phyloP scores from a whole-genome alignment of 2,888 invertebrate species.

The Ornithoptera priamus region DNA sequence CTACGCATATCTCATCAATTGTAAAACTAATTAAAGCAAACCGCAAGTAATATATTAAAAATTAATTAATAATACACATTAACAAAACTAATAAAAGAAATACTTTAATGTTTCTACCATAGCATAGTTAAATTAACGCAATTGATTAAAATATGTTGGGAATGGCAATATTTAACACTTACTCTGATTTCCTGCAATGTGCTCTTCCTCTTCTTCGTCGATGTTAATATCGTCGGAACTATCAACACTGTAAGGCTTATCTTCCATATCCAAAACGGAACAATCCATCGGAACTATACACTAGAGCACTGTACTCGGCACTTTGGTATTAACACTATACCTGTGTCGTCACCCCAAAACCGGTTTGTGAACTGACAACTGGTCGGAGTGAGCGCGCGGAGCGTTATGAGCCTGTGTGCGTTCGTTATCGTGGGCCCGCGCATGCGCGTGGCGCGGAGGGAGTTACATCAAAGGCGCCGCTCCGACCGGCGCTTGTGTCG shows the following conservation, averaged over 20 bases:
- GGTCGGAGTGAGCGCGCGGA: conserved; percentile 75
- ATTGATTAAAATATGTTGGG: no score
- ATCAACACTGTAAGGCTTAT: conserved; percentile 75
- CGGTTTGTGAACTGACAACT: conserved; percentile 74
- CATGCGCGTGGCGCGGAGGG: conserved; percentile 54
- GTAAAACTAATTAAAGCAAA: not conserved
- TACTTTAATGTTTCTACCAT: no score
- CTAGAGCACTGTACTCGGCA: conserved; percentile 61
- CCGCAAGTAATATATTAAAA: not conserved
- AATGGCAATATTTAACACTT: conserved; percentile 36
- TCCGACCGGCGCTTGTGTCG: conserved; percentile 65
- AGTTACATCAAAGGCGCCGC: conserved; percentile 72
- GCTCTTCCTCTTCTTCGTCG: conserved; percentile 70
- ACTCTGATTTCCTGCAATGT: conserved; percentile 70
- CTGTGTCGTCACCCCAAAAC: conserved; percentile 69
- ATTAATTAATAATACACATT: not conserved
- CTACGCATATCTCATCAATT: not conserved
- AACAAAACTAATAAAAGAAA: not conserved
- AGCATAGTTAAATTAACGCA: no score
- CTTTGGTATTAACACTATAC: conserved; percentile 60
- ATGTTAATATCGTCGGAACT: conserved; percentile 77
- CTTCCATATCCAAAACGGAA: conserved; percentile 70
- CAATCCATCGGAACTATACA: conserved; percentile 66
- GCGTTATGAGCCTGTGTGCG: conserved; percentile 76
- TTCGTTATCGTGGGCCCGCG: conserved; percentile 64